Percentiles rank a stretch among this genome's conserved stretches.
Evolutionary conservation across 1,140 invertebrate genomes (phyloP).

Genomic region (Drosophila arawakana): DNA sequence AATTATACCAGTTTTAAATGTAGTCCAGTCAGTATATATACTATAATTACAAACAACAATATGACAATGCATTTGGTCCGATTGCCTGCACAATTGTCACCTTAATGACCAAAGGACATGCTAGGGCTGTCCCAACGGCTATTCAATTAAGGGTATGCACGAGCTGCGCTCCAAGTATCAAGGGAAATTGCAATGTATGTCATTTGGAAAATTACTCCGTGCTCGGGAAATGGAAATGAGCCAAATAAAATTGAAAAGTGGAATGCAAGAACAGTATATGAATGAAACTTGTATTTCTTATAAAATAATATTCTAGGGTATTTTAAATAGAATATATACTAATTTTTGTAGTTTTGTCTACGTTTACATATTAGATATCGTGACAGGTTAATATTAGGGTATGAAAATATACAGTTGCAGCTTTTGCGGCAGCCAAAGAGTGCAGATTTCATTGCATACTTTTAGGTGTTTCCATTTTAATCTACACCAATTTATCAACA

Average conservation of each 20-base stretch:
- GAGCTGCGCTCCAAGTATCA: constrained; percentile 14
- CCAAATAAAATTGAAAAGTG: constrained; percentile 14
- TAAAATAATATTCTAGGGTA: too few species aligned
- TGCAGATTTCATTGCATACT: constrained; percentile 44
- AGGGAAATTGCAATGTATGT: constrained; percentile 32
- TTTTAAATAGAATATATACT: too few species aligned
- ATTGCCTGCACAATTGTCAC: constrained; percentile 7
- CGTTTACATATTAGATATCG: not conserved
- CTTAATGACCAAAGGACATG: constrained; percentile 55
- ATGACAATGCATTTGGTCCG: not conserved
- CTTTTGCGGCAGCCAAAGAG: not conserved
- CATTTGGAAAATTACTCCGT: constrained; percentile 64
- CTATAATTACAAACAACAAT: not conserved
- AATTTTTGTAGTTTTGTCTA: too few species aligned
- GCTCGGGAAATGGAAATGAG: constrained; percentile 12
- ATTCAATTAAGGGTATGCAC: constrained; percentile 49
- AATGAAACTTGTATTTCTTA: not conserved
- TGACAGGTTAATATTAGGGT: constrained; percentile 4
- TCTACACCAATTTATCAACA: constrained; percentile 59
- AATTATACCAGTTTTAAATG: not conserved
- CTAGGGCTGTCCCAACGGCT: constrained; percentile 32
- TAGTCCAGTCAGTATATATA: not conserved
- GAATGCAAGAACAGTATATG: not conserved
- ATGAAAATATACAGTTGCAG: constrained; percentile 6
- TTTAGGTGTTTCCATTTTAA: constrained; percentile 50